These are phyloP conservation scores for Penelope pileata DNA, from an alignment of 2,113 vertebrate species.

Conservation along the genomic window DNA sequence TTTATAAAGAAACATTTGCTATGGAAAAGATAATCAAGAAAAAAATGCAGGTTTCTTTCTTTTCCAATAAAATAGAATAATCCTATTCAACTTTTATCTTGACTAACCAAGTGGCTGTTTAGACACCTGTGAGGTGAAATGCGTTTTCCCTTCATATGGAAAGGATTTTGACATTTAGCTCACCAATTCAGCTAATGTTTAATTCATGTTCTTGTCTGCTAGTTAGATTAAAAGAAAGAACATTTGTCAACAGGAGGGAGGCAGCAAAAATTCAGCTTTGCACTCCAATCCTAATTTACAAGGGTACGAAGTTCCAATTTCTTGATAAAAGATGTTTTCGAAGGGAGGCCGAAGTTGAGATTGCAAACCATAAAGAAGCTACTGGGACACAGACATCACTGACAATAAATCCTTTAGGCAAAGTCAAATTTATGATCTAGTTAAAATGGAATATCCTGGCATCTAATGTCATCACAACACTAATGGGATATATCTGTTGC, in stretches of 20 bases:
- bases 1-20: not conserved
- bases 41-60: not conserved
- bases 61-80: slow-evolving; percentile 11
- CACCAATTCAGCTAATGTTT: slow-evolving; percentile 37
- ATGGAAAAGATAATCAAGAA: not conserved
- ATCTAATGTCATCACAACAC: not conserved
- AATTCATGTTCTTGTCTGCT: slow-evolving; percentile 40
- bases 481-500: slow-evolving; percentile 10
- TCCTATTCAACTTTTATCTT: not conserved
- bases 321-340: not conserved
- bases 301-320: not conserved
- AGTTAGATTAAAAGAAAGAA: slow-evolving; percentile 49
- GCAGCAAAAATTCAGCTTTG: not conserved
- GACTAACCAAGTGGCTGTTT: not conserved
- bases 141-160: not conserved
- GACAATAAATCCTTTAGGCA: slow-evolving; percentile 32
- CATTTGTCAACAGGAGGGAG: slow-evolving; percentile 17
- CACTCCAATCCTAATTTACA: slow-evolving; percentile 11
- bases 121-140: slow-evolving; percentile 33
- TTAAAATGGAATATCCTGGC: slow-evolving; percentile 28
- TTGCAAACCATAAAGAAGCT: not conserved
- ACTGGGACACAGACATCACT: not conserved
- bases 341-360: not conserved
- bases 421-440: slow-evolving; percentile 34
- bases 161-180: slow-evolving; percentile 28